These are phyloP conservation scores for Caenorhabditis inopinata DNA, from an alignment of 1,140 invertebrate genomes.

Conservation along the genomic window DNA sequence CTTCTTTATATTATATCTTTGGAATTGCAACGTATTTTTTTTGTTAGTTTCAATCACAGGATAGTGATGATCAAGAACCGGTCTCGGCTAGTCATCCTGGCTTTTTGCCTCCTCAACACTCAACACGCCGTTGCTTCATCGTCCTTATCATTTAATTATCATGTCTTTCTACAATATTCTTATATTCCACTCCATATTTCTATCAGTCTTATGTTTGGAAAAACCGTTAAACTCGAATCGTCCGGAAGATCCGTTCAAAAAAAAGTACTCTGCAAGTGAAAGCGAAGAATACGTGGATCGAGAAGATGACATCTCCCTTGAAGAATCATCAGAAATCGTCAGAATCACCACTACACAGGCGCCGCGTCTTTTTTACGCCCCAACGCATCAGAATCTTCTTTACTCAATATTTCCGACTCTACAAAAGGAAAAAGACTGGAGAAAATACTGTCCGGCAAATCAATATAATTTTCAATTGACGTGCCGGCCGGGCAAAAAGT, in stretches of 20 bases:
- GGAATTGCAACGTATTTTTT: too few relatives aligned
- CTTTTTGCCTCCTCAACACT: too few relatives aligned
- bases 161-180: not conserved
- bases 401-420: constrained; percentile 52
- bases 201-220: not conserved
- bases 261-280: not conserved
- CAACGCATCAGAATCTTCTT: constrained; percentile 50
- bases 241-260: not conserved
- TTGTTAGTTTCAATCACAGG: too few relatives aligned
- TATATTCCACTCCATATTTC: not conserved
- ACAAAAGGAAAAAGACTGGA: constrained; percentile 51
- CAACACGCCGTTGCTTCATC: not conserved
- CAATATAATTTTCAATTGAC: constrained; percentile 56
- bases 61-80: too few relatives aligned
- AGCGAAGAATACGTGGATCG: not conserved
- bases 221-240: not conserved
- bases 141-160: not conserved
- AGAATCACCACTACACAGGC: not conserved
- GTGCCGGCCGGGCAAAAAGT: constrained; percentile 53
- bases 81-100: too few relatives aligned
- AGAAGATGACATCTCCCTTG: constrained; percentile 29
- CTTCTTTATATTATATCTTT: too few relatives aligned
- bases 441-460: constrained; percentile 55
- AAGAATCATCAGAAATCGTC: not conserved
- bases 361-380: constrained; percentile 45